phyloP scores from a whole-genome alignment of 1,140 invertebrate species.

The Cherax destructor region DNA sequence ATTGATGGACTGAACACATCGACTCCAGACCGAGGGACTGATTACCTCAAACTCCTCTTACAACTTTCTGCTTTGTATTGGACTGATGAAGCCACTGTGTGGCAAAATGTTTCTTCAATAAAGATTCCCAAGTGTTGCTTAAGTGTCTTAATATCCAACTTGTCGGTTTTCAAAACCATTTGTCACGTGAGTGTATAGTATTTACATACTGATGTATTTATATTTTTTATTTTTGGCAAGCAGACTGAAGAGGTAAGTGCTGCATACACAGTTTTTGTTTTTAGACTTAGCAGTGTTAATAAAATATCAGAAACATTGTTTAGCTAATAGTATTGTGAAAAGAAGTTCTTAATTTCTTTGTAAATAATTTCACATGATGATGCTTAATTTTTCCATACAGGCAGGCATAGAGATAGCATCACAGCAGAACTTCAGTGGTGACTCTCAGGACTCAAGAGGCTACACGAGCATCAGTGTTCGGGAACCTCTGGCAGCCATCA shows the following conservation, averaged over 20 bases:
- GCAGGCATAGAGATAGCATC: conserved; percentile 44
- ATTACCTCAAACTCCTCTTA: too few species aligned
- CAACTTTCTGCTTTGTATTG: too few species aligned
- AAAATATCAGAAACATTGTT: neutral
- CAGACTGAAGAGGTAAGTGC: conserved; percentile 34
- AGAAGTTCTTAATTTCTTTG: neutral
- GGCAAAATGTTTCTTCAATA: too few species aligned
- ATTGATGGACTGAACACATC: too few species aligned
- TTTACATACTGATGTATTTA: neutral
- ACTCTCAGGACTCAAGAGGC: conserved; percentile 87
- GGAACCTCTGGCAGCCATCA: conserved; percentile 85
- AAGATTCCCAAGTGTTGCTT: too few species aligned
- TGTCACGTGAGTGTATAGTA: neutral
- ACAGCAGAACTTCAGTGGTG: conserved; percentile 71
- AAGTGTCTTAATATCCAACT: too few species aligned
- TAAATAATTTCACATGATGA: neutral
- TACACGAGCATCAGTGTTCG: conserved; percentile 93
- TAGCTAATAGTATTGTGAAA: neutral
- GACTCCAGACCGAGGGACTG: too few species aligned
- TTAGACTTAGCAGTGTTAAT: neutral
- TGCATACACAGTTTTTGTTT: neutral
- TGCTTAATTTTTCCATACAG: neutral
- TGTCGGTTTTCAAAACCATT: too few species aligned
- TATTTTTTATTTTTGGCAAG: conserved; percentile 15
- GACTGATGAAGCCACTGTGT: too few species aligned